Conservation (phyloP, 1,140 invertebrate species). For the Macrobrachium nipponense region DNA sequence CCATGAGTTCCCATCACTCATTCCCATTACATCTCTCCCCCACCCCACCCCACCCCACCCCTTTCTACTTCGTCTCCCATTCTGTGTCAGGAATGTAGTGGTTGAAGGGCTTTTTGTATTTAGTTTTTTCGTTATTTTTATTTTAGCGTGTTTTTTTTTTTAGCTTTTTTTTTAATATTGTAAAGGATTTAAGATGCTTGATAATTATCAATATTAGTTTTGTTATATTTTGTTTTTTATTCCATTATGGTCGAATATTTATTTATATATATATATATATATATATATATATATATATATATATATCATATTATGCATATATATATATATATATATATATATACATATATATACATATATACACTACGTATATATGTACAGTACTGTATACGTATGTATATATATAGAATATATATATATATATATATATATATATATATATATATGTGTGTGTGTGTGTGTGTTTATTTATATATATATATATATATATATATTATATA, state of each 20-base stretch:
- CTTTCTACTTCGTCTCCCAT: too few relatives aligned
- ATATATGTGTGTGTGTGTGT: background rate
- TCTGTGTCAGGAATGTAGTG: too few relatives aligned
- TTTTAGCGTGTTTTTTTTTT: background rate
- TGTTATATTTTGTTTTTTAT: background rate
- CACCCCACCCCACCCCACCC: too few relatives aligned
- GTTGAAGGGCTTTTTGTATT: too few relatives aligned
- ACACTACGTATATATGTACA: background rate
- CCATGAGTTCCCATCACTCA: too few relatives aligned
- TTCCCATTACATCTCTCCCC: too few relatives aligned
- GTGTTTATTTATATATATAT: background rate
- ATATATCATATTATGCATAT: too few relatives aligned
- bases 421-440: conserved; percentile 9
- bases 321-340: background rate
- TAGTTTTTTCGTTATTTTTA: too few relatives aligned
- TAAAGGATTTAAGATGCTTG: background rate
- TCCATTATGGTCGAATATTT: background rate
- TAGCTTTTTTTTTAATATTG: background rate
- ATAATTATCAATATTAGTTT: too few relatives aligned
- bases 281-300: too few relatives aligned
- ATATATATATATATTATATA: background rate
- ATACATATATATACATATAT: background rate
- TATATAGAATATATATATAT: background rate
- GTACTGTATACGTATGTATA: background rate
- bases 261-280: background rate